A percentile compares a stretch with the other conserved stretches of the same genome.
Conservation (phyloP, 1,140 invertebrate species). For the Euura saliciscinereae region DNA sequence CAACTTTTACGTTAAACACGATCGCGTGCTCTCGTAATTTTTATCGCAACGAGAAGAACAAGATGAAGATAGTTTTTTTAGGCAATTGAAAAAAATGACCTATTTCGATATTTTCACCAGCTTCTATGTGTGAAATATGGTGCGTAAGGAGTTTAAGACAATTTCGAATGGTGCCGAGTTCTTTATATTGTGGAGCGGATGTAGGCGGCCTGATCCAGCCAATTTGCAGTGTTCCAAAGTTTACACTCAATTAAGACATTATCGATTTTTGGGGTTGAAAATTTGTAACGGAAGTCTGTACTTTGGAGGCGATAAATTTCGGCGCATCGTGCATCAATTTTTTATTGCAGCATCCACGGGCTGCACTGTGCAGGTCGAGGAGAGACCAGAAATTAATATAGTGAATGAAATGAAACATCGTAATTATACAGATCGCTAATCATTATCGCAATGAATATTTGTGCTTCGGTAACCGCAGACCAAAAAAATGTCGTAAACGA, state of each 20-base stretch:
- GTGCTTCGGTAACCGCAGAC: not conserved
- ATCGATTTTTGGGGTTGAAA: not conserved
- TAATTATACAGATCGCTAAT: too few species aligned
- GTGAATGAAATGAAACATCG: too few species aligned
- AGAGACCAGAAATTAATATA: too few species aligned
- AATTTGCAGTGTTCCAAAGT: not conserved
- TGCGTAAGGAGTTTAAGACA: not conserved
- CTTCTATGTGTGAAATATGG: not conserved
- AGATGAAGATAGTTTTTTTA: too few species aligned
- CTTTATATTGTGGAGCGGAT: not conserved
- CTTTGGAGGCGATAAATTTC: not conserved
- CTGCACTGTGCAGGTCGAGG: too few species aligned
- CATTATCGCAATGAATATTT: too few species aligned
- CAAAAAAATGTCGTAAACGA: constrained; percentile 6
- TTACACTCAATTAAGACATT: constrained; percentile 1
- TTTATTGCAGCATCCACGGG: too few species aligned
- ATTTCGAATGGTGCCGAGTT: not conserved
- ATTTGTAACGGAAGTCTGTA: not conserved
- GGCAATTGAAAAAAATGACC: too few species aligned
- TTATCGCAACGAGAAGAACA: not conserved
- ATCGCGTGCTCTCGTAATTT: not conserved
- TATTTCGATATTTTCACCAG: too few species aligned
- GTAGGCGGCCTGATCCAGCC: not conserved
- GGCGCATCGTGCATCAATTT: too few species aligned
- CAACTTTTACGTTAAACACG: not conserved